Evolutionary conservation across 2,113 vertebrate genomes (phyloP).

Genomic region (Formicarius rufipectus): DNA sequence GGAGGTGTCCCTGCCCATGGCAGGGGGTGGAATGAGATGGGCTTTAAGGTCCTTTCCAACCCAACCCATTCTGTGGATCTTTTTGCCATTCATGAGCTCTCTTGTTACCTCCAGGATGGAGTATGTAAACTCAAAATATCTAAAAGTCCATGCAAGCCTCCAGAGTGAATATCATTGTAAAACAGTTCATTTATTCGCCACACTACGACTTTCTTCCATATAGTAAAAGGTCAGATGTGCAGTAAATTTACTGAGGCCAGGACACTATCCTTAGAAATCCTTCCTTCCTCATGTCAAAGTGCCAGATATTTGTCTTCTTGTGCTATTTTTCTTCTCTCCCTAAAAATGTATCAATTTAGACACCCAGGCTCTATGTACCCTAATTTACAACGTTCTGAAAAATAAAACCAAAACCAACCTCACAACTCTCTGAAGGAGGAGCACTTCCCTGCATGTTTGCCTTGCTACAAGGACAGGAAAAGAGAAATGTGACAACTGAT

Average conservation of each 20-base stretch:
- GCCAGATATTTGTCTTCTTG: not conserved
- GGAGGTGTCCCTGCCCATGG: not conserved
- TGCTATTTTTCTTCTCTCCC: not conserved
- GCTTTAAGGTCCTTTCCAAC: too few species aligned
- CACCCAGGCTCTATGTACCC: not conserved
- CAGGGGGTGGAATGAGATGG: rapidly evolving
- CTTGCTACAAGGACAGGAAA: not conserved
- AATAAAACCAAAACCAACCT: rapidly evolving
- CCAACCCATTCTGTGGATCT: rapidly evolving
- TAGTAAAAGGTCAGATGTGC: not conserved
- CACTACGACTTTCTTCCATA: not conserved
- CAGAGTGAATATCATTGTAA: not conserved
- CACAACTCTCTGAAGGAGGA: not conserved
- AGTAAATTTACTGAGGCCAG: not conserved
- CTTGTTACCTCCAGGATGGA: not conserved
- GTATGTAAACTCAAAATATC: not conserved
- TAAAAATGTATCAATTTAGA: not conserved
- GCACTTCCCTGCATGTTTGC: not conserved
- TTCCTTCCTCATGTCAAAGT: not conserved
- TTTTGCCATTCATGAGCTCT: not conserved
- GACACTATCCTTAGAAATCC: not conserved
- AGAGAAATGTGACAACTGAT: not conserved
- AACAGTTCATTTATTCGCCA: conserved; percentile 4
- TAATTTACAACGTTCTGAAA: not conserved
- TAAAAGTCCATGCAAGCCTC: not conserved